These are phyloP conservation scores for Echinarachnius parma DNA, from an alignment of 53 echinoderm and acorn worm species.

Conservation along the genomic window DNA sequence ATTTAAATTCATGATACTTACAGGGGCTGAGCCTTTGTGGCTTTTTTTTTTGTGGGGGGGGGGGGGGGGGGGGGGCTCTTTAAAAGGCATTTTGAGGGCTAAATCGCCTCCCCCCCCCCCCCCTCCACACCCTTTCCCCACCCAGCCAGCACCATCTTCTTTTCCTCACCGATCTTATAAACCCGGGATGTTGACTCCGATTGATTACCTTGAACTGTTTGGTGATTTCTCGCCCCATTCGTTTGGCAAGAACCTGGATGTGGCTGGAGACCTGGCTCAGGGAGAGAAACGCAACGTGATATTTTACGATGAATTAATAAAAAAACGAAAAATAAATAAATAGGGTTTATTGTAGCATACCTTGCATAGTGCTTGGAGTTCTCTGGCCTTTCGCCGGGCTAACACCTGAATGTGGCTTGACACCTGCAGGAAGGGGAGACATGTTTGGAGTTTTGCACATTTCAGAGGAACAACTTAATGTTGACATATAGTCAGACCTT, in stretches of 20 bases:
- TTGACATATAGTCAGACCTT: no score
- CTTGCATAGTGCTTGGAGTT: slow-evolving; percentile 99
- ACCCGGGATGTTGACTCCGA: slow-evolving; percentile 2
- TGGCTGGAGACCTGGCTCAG: slow-evolving; percentile 92
- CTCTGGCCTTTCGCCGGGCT: slow-evolving; percentile 97
- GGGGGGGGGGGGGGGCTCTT: no score
- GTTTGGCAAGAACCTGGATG: slow-evolving; percentile 96
- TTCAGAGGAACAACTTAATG: no score
- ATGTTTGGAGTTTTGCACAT: slow-evolving; percentile 43
- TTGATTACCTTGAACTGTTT: slow-evolving; percentile 95
- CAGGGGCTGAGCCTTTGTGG: no score
- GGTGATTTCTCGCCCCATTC: slow-evolving; percentile 89
- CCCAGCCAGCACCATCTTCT: not conserved
- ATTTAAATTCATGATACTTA: no score
- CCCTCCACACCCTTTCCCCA: not conserved
- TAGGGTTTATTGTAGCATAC: slow-evolving; percentile 81
- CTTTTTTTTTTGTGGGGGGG: no score
- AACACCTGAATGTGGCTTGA: slow-evolving; percentile 99
- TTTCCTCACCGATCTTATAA: not conserved
- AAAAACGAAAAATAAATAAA: no score
- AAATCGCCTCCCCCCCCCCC: not conserved
- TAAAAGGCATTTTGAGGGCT: no score
- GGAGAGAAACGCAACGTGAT: not conserved
- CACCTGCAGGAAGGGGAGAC: slow-evolving; percentile 65
- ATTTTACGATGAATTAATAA: no score